Base-by-base conservation (phyloP, 2,797 vertebrate species). In the Holocentrus rufus region DNA sequence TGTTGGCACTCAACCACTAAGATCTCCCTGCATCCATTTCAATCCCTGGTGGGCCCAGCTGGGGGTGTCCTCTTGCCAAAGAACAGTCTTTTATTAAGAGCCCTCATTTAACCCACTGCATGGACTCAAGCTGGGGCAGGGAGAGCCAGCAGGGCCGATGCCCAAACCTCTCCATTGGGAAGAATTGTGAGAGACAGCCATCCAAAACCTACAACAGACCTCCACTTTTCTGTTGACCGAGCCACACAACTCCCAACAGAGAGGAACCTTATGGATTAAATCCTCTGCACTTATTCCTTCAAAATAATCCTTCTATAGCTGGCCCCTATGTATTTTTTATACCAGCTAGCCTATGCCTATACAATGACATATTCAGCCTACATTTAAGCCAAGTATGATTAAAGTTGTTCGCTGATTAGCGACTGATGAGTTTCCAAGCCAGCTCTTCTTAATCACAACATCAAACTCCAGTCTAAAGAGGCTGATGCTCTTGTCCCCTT, bases 381-480 rank as follows among this genome's bases (percentile, higher is more conserved):
- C 18, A 22, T 65, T 13, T 10, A 47, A 53, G 36, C 13, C 15
- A 31, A 39, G 8, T 52, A 54, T 72, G 39, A 69, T 55, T 31
- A 5, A 66, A 80, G 62, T 18, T 30, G 13, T 69, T 72, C 23
- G 44, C 23, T 46, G 31, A n/a, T 31, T 50, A 54, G 11, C 39
- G 17, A 25, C 42, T 31, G 44, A 63, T 47, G 25, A 63, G 14
- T 60, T 70, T 73, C 66, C 23, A 61, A 31, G n/a, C 53, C 57
- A 58, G 44, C 7, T 77, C 53, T 13, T 70, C 22, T 65, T 66
- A 74, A 75, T 79, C 36, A 36, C 30, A 44, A 25, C 36, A 68
- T 44, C n/a, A 34, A 34, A 52, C 13, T 36, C 6, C 52, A 1
- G 18, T 22, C 47, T 31, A 9, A 30, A 63, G 5, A 13, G n/a